Evolutionary conservation across 2,797 vertebrate genomes (phyloP), one percentile per base, ranked within the genome.

Genomic region (Centroberyx gerrardi): DNA sequence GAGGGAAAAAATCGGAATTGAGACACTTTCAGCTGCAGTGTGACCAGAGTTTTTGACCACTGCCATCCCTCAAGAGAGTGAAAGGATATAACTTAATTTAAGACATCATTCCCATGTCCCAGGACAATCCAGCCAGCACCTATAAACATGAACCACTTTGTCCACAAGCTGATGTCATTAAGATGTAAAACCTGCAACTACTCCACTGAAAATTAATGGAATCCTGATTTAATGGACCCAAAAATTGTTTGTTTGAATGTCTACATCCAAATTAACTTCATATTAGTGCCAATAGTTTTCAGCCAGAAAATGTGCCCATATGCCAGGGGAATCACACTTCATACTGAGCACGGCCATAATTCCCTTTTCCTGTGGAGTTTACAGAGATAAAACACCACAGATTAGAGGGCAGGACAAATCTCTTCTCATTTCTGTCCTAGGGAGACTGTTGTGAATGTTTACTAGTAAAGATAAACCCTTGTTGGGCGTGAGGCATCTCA

Each of bases 371-470:
- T 61, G 27, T 6, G 27, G 10, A 51, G 7, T 68, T 73, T 31
- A 55, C 14, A 51, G 69, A 62, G 64, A 29, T 59, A 18, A 38
- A 38, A 68, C 81, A 72, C 56, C 69, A 65, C 72, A 65, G 63
- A 31, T 73, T 33, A 44, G 53, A 33, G 36, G 48, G 12, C n/a
- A 40, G 48, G 18, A 31, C 12, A 46, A 46, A 62, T 36, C 15
- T 49, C 2, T 3, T 42, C 62, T 82, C 27, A 22, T 66, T 58
- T 67, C 7, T 28, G 22, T 15, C 48, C 40, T 15, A 46, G 44
- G 10, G 67, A 67, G 64, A 27, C 42, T 53, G 31, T 60, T 65
- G 44, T 68, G 78, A 71, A 76, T 64, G 67, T 54, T 59, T 71
- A 42, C 58, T 1, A 38, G 15, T 36, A 8, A 65, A 67, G 58